phyloP scores from a whole-genome alignment of 2,113 vertebrate species.

The Channa maculata region DNA sequence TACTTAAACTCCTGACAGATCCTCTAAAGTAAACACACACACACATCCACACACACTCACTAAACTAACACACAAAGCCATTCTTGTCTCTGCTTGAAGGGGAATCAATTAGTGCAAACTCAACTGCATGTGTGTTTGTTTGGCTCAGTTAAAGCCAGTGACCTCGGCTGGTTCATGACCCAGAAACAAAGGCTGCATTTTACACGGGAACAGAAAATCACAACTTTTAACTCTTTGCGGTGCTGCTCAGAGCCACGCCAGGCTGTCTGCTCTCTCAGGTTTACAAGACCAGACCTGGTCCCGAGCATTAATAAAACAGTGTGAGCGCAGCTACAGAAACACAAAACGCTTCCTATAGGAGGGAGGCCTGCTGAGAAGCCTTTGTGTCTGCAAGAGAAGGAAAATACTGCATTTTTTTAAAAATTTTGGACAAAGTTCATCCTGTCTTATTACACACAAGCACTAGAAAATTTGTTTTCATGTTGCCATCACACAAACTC shows the following conservation, averaged over 20 bases:
- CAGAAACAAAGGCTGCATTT: slow-evolving; percentile 72
- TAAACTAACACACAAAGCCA: slow-evolving; percentile 7
- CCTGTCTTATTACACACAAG: not conserved
- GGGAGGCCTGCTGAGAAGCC: not conserved
- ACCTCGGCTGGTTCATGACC: slow-evolving; percentile 65
- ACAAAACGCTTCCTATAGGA: slow-evolving; percentile 34
- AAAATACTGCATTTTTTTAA: slow-evolving; percentile 38
- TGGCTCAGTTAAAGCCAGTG: slow-evolving; percentile 62
- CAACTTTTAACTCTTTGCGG: slow-evolving; percentile 47
- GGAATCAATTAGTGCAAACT: slow-evolving; percentile 69
- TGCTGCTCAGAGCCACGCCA: not conserved
- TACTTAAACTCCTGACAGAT: slow-evolving; percentile 67
- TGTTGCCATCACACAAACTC: too few relatives aligned
- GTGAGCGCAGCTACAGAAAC: slow-evolving; percentile 29
- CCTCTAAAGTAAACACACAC: slow-evolving; percentile 68
- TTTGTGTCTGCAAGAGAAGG: slow-evolving; percentile 14
- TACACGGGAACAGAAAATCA: slow-evolving; percentile 35
- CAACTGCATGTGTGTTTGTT: slow-evolving; percentile 52
- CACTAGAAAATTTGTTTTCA: too few relatives aligned
- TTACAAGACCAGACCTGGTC: slow-evolving; percentile 54
- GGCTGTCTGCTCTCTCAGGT: slow-evolving; percentile 4
- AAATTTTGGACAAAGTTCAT: slow-evolving; percentile 1
- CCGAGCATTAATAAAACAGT: slow-evolving; percentile 27
- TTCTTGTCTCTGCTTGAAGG: slow-evolving; percentile 38
- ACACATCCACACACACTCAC: slow-evolving; percentile 25